A percentile compares a stretch with the other conserved stretches of the same genome.
Conservation (phyloP, 2,888 invertebrate genomes). For the Microdon myrmicae region DNA sequence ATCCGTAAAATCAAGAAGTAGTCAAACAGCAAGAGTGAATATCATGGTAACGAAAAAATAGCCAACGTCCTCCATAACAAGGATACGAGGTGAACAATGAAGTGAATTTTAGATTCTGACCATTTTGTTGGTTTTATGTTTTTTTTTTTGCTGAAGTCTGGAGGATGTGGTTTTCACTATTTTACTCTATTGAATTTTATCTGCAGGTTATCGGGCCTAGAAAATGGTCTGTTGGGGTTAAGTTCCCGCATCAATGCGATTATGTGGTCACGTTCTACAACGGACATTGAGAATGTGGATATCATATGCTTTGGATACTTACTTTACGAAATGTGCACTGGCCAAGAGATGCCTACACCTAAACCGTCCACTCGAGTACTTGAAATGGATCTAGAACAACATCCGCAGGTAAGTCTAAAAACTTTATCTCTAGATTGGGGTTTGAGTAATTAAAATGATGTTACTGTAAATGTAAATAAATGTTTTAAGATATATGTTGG, state of each 20-base stretch:
- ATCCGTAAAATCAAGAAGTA: too few relatives aligned
- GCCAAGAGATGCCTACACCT: conserved; percentile 80
- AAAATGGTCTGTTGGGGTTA: conserved; percentile 85
- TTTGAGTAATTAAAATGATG: too few relatives aligned
- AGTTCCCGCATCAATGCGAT: conserved; percentile 70
- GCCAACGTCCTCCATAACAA: conserved; percentile 19
- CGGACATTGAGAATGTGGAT: conserved; percentile 71
- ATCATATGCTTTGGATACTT: conserved; percentile 83
- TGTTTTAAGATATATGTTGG: too few relatives aligned
- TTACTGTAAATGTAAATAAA: too few relatives aligned
- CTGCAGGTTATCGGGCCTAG: conserved; percentile 84
- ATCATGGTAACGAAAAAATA: not conserved
- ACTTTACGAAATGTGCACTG: conserved; percentile 92
- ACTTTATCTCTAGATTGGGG: not conserved
- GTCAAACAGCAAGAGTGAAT: conserved; percentile 19
- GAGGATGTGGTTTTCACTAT: too few relatives aligned
- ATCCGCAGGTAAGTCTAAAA: conserved; percentile 74
- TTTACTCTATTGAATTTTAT: too few relatives aligned
- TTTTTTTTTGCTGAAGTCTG: not conserved
- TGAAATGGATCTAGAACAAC: conserved; percentile 74
- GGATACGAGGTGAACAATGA: conserved; percentile 22
- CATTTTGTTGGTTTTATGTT: too few relatives aligned
- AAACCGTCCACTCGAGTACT: conserved; percentile 80
- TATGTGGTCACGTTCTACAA: conserved; percentile 67
- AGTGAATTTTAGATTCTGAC: too few relatives aligned